A percentile compares a stretch with the other conserved stretches of the same genome.
These are phyloP conservation scores for Lepidurus couesii DNA, from an alignment of 1,140 invertebrate genomes.

Conservation along the genomic window DNA sequence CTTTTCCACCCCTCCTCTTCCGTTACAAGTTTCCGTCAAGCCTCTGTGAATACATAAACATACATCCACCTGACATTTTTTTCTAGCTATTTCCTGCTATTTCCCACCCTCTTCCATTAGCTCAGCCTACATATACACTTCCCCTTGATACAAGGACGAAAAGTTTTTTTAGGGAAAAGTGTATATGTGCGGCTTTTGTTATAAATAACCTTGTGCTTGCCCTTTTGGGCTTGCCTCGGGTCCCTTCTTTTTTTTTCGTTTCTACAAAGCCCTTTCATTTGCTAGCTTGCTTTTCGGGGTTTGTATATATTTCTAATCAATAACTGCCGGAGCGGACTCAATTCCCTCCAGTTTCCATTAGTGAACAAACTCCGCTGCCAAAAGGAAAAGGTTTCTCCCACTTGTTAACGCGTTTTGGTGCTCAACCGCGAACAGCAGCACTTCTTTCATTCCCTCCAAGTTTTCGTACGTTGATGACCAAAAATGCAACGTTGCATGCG, in stretches of 20 bases:
- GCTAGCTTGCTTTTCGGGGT: neutral
- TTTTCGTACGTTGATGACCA: too few species aligned
- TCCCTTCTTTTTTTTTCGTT: too few species aligned
- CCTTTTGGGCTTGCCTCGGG: too few species aligned
- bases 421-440: too few species aligned
- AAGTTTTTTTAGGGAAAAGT: too few species aligned
- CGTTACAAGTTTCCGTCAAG: neutral
- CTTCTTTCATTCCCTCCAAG: too few species aligned
- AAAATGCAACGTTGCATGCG: too few species aligned
- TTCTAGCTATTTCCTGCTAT: slow-evolving; percentile 37
- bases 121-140: neutral
- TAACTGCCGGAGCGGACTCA: neutral
- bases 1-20: neutral
- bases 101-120: neutral
- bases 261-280: neutral
- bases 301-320: neutral
- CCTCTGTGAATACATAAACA: neutral
- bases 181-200: too few species aligned
- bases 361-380: neutral
- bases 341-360: neutral
- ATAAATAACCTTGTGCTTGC: too few species aligned
- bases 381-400: neutral
- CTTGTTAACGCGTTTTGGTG: too few species aligned
- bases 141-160: neutral
- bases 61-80: neutral